Base-by-base conservation (phyloP, 2,797 vertebrate species). In the Anomalospiza imberbis region DNA sequence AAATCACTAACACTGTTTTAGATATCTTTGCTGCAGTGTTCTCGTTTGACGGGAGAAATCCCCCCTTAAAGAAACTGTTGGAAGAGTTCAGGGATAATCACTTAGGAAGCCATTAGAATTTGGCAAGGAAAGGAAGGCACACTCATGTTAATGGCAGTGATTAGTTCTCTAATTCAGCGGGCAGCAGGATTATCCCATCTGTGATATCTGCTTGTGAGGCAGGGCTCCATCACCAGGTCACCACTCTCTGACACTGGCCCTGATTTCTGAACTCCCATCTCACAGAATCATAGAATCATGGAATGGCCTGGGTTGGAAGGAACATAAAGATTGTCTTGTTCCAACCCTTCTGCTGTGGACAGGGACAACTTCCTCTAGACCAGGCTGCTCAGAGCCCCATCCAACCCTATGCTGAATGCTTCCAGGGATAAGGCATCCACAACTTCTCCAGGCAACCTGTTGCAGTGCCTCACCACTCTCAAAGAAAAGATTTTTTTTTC, bases 91-190 rank as follows among this genome's bases (percentile, higher is more conserved):
- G 65, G 73, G 92, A 71, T 76, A 94, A 89, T 88, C 61, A 85
- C 53, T 91, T 88, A 82, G 22, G 51, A 62, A 78, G 6, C 74
- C 89, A 89, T 96, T 92, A 92, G 62, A 75, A 77, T 67, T 88
- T 96, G 95, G 75, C 85, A 93, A 77, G 89, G 58, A 91, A 85
- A 91, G 34, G 31, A 89, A 88, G 45, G 21, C 73, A 77, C 34
- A 31, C 17, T 57, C 68, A n/a, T 88, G 50, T 5, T 92, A 82
- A 85, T 85, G 76, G 74, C 10, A 29, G n/a, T 53, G 63, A 83
- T 89, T 92, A 94, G 42, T 54, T 28, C 50, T 92, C 42, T 92
- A 93, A 89, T 77, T 87, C 54, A 65, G 13, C 2, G 2, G 29
- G 42, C 38, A 70, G 48, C 6, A 31, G 55, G 51, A 48, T 87